Evolutionary conservation across 2,888 invertebrate species (phyloP).

Genomic region (Eupeodes luniger): DNA sequence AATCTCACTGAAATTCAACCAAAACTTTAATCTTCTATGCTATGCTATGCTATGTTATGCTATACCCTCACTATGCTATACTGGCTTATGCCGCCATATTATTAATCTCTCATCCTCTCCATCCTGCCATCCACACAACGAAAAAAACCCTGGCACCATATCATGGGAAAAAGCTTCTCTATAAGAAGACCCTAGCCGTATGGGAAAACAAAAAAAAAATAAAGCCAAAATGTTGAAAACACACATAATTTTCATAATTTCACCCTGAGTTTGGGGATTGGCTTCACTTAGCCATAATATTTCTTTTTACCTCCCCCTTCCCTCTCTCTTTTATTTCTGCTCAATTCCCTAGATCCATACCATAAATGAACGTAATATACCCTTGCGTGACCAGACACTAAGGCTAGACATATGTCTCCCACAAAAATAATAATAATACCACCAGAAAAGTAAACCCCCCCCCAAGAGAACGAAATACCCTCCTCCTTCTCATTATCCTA

Average conservation of each 20-base stretch:
- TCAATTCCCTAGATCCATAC: background rate
- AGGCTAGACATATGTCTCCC: conserved; percentile 70
- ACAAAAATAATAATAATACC: conserved; percentile 10
- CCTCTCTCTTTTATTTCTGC: no score
- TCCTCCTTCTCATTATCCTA: conserved; percentile 7
- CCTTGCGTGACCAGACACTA: conserved; percentile 74
- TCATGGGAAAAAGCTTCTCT: background rate
- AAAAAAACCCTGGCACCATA: background rate
- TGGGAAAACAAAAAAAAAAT: background rate
- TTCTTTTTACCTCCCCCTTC: background rate
- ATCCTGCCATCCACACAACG: background rate
- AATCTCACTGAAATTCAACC: conserved; percentile 11
- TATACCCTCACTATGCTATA: no score
- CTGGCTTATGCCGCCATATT: background rate
- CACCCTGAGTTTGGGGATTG: conserved; percentile 27
- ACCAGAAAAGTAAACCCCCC: conserved; percentile 5
- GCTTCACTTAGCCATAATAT: conserved; percentile 12
- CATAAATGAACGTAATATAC: conserved; percentile 39
- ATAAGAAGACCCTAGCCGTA: background rate
- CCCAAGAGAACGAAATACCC: background rate
- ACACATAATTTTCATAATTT: conserved; percentile 48
- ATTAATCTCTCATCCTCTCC: conserved; percentile 5
- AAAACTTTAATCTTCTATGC: conserved; percentile 7
- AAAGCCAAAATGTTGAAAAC: conserved; percentile 28
- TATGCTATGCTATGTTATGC: no score